These are phyloP conservation scores for Cassiopea xamachana DNA, from an alignment of 30 jellyfish, hydroid and myxozoan species.

Conservation along the genomic window DNA sequence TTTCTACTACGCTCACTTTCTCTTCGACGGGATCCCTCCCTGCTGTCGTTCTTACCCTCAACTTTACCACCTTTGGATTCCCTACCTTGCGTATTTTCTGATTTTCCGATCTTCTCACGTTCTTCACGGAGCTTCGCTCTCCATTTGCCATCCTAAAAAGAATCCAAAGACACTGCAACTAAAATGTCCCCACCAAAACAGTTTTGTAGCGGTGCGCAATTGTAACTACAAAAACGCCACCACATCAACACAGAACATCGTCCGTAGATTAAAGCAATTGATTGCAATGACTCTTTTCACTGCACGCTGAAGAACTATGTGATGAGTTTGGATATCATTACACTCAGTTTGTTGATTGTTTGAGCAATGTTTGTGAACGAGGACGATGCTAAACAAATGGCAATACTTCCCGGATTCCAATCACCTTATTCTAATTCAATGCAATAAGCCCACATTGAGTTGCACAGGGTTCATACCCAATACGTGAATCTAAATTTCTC, in stretches of 20 bases:
- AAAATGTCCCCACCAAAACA: neutral
- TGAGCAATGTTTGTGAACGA: neutral
- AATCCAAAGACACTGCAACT: constrained; percentile 24
- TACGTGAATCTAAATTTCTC: too few relatives aligned
- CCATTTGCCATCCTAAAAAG: constrained; percentile 37
- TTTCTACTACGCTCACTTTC: constrained; percentile 47
- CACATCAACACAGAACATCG: neutral
- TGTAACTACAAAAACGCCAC: neutral
- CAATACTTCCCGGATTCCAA: too few relatives aligned
- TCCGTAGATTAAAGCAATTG: neutral
- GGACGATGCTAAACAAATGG: too few relatives aligned
- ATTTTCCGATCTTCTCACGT: constrained; percentile 41
- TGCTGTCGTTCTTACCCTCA: constrained; percentile 41
- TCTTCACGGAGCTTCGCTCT: constrained; percentile 70
- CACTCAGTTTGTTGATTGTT: neutral
- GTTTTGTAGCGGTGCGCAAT: neutral
- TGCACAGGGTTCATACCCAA: too few relatives aligned
- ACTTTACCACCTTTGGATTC: constrained; percentile 37
- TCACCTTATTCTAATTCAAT: too few relatives aligned
- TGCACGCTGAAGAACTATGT: neutral
- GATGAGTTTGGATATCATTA: neutral
- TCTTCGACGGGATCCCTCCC: constrained; percentile 55
- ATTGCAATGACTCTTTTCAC: neutral
- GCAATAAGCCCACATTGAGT: too few relatives aligned
- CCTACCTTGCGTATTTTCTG: constrained; percentile 23